These are phyloP conservation scores for Phortica magna DNA, from an alignment of 2,888 invertebrate genomes.

Conservation along the genomic window DNA sequence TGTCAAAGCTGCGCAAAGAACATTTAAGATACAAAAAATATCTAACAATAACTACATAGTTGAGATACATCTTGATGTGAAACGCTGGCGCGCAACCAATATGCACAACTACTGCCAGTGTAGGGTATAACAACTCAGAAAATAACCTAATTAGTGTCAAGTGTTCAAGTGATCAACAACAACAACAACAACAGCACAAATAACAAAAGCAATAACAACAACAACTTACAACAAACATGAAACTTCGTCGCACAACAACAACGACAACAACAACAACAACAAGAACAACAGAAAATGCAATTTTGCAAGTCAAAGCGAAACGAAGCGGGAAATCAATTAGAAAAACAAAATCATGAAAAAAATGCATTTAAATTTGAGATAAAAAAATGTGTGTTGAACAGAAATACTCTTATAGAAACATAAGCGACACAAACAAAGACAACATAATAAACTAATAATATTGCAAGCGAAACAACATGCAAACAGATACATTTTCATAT, in stretches of 20 bases:
- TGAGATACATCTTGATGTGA: too few relatives aligned
- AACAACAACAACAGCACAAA: slow-evolving; percentile 51
- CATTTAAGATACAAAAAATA: too few relatives aligned
- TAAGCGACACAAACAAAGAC: not conserved
- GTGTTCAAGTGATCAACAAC: slow-evolving; percentile 56
- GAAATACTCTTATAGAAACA: not conserved
- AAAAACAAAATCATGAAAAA: slow-evolving; percentile 51
- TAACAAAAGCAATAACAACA: slow-evolving; percentile 31
- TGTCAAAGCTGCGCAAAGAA: too few relatives aligned
- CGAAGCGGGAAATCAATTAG: slow-evolving; percentile 72
- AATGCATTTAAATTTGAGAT: slow-evolving; percentile 17
- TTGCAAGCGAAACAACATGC: not conserved
- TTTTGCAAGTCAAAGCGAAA: slow-evolving; percentile 52
- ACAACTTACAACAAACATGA: slow-evolving; percentile 27
- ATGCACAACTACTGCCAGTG: not conserved
- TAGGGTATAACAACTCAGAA: slow-evolving; percentile 45
- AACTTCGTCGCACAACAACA: not conserved
- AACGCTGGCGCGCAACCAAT: not conserved
- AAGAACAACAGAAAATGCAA: slow-evolving; percentile 50
- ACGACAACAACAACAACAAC: slow-evolving; percentile 42
- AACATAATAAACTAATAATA: not conserved
- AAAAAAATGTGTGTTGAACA: not conserved
- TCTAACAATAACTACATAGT: too few relatives aligned
- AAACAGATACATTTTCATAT: not conserved
- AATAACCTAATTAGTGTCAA: slow-evolving; percentile 73